phyloP scores from a whole-genome alignment of 2,888 invertebrate genomes.

The Lycia hirtaria region DNA sequence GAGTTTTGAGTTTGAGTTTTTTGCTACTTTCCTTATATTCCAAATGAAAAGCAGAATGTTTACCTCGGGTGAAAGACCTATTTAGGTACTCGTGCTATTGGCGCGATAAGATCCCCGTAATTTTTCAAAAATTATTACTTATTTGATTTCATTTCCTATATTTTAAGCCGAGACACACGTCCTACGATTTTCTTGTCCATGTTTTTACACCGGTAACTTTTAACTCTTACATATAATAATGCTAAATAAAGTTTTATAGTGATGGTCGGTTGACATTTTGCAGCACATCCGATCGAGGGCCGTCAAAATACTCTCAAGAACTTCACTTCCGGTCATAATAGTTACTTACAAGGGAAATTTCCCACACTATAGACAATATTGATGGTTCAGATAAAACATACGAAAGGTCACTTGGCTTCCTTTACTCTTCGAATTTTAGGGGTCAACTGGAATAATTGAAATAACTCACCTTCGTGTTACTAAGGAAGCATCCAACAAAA shows the following conservation, averaged over 20 bases:
- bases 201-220: slow-evolving; percentile 6
- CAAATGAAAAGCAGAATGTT: no score
- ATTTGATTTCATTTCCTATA: no score
- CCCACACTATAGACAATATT: slow-evolving; percentile 29
- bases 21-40: no score
- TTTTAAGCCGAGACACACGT: neutral
- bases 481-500: no score
- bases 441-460: neutral
- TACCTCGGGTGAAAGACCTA: no score
- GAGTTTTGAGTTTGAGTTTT: no score
- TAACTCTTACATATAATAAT: no score
- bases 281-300: slow-evolving; percentile 8
- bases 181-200: neutral
- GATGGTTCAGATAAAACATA: slow-evolving; percentile 9
- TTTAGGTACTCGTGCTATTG: no score
- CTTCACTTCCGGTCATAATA: slow-evolving; percentile 17
- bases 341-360: slow-evolving; percentile 21
- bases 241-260: neutral
- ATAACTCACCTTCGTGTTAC: no score
- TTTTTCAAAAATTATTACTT: no score
- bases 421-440: slow-evolving; percentile 7
- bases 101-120: no score
- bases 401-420: slow-evolving; percentile 25
- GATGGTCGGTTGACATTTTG: slow-evolving; percentile 19
- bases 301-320: neutral